Evolutionary conservation across 2,797 vertebrate species (phyloP), one percentile per base, ranked within the genome.

Genomic region (Nyctalus aviator): DNA sequence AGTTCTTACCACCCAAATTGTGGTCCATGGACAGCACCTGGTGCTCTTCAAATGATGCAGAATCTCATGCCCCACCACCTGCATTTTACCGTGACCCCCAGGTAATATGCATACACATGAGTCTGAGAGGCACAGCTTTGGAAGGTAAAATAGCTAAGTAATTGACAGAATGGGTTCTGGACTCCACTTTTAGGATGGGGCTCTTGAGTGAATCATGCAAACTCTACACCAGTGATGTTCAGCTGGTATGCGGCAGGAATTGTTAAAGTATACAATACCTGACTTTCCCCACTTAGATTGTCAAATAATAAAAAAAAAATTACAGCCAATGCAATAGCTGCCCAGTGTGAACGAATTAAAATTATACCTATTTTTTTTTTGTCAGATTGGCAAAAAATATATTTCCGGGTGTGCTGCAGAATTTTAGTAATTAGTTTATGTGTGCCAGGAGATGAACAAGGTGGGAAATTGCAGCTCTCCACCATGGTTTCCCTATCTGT

Each of bases 1-100:
- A 41, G 71, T 15, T 53, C 23, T 53, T 68, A 41, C 48, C 59
- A 12, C 30, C 94, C 32, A 64, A 69, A 92, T 76, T 6, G 46
- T 27, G 71, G 41, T 46, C 48, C 50, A 9, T 0, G 1, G n/a
- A 7, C 5, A 50, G 30, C 55, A 1, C 25, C 32, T 23, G n/a
- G 35, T 13, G 15, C 5, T 72, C 6, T 4, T 64, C 18, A 30
- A 66, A 66, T 73, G 62, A 46, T 12, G 41, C 69, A 85, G 66
- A 55, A 41, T n/a, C 46, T 17, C 15, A 23, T 53, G 71, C 21
- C 66, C 32, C n/a, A 50, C 10, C 21, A 66, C 64, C 37, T 64
- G 17, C 15, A 12, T 53, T 81, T 73, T 76, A 92, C 91, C 62
- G 8, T 78, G 37, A 89, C 50, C 25, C 20, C 14, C 75, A 64